Base-by-base conservation (phyloP, 1,140 invertebrate genomes). In the Drosophila miranda region DNA sequence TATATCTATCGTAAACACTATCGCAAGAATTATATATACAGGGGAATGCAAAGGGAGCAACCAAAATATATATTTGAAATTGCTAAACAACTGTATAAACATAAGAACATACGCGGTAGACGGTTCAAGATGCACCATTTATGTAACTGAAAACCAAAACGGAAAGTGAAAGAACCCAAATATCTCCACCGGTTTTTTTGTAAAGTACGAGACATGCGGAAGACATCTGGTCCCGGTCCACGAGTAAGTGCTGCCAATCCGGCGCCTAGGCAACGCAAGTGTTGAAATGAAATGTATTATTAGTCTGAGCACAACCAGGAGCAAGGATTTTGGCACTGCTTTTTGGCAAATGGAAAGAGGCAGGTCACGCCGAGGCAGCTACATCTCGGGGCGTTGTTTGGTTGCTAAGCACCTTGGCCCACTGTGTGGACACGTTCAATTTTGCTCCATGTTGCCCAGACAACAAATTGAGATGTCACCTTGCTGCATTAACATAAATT, bases 401-500 rank as follows among this genome's bases (percentile, higher is more conserved):
- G 49, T 69, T 70, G 55, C 60, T 87, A 88, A 78, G 78, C 63
- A 43, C 34, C 49, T 50, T 9, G 11, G 38, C 21, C 48, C 49
- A 73, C 48, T 76, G 48, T 76, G 60, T 48, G 19, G 43, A 54
- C 82, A 87, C 83, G 82, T 76, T 38, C 4, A 38, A 13, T 13
- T 38, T 38, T 52, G 34, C 7, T 8, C 2, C 8, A 41, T 11
- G 13, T 54, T 48, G 58, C 5, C 51, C 30, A 42, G 26, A 41
- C 62, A 59, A 60, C 59, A 62, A 78, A 87, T 87, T 82, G 83
- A 78, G 57, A 67, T 87, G 83, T 87, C 78, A 81, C 82, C 81
- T 86, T 77, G 69, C 55, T 64, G 70, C 70, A 72, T 71, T 87
- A 72, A 75, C 67, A 87, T 86, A 78, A 62, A 60, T 75, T 67